Conservation (phyloP, 2,797 vertebrate genomes). For the Chrosomus eos region DNA sequence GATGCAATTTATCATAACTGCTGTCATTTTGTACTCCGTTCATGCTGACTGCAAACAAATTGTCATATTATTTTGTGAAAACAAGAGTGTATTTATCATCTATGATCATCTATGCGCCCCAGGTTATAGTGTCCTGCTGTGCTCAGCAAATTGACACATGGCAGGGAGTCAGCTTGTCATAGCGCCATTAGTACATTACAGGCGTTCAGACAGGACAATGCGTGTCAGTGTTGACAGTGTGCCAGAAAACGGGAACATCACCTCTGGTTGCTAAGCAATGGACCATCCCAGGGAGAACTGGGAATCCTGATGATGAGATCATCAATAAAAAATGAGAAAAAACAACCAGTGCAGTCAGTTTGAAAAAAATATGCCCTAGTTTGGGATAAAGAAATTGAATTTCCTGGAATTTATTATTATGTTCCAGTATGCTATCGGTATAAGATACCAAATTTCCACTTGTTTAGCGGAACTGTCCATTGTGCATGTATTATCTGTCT, state of each 20-base stretch:
- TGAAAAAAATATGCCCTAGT: background rate
- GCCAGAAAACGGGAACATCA: constrained; percentile 31
- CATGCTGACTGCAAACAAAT: background rate
- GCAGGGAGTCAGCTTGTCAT: constrained; percentile 30
- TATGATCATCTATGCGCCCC: background rate
- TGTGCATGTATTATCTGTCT: constrained; percentile 5
- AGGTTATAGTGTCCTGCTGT: constrained; percentile 11
- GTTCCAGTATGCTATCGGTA: background rate
- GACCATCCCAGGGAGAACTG: constrained; percentile 24
- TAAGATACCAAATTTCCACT: background rate
- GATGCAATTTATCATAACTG: background rate
- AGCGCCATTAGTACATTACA: constrained; percentile 18
- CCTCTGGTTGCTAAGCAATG: constrained; percentile 41
- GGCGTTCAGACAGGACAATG: constrained; percentile 22
- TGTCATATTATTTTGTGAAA: background rate
- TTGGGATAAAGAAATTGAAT: background rate
- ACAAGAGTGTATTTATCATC: background rate
- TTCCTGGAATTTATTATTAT: constrained; percentile 11
- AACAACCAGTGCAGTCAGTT: background rate
- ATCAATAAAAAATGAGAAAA: constrained; percentile 45
- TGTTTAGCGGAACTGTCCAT: background rate
- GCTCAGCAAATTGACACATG: constrained; percentile 29
- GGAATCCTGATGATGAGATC: constrained; percentile 27
- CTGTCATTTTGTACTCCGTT: background rate
- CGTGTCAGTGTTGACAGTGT: constrained; percentile 13